Conservation (phyloP, 2,113 vertebrate species). For the Hypanus sabinus region DNA sequence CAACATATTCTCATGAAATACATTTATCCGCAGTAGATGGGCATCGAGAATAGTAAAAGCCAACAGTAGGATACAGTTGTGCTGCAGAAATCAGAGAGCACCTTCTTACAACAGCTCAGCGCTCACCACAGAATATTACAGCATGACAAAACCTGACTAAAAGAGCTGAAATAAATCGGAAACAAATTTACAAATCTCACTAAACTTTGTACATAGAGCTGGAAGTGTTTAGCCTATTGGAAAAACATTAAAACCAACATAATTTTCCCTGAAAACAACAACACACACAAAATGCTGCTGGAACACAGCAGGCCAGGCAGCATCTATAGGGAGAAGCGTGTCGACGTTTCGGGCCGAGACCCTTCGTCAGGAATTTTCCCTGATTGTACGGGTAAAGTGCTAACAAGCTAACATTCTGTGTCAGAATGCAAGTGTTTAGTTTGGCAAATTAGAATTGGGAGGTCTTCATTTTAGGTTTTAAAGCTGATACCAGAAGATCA, state of each 20-base stretch:
- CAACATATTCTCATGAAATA: neutral
- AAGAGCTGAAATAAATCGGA: neutral
- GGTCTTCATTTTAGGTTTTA: too few relatives aligned
- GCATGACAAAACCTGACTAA: neutral
- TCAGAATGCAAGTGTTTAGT: neutral
- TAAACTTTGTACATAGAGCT: neutral
- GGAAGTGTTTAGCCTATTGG: neutral
- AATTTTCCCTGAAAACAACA: neutral
- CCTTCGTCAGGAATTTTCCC: too few relatives aligned
- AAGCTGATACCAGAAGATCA: neutral
- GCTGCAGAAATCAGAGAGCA: neutral
- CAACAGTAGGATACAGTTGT: constrained; percentile 4
- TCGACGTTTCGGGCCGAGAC: too few relatives aligned
- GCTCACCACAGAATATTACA: neutral
- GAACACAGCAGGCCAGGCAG: too few relatives aligned
- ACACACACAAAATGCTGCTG: too few relatives aligned
- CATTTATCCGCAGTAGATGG: neutral
- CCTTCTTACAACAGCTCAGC: neutral
- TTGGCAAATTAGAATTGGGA: neutral
- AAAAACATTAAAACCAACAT: neutral
- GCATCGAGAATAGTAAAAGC: neutral
- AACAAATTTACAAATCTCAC: neutral
- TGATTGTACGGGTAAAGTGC: neutral
- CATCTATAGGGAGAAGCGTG: too few relatives aligned
- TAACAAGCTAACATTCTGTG: neutral